Conservation (phyloP, 2,888 invertebrate genomes). For the Sminthurides aquaticus region DNA sequence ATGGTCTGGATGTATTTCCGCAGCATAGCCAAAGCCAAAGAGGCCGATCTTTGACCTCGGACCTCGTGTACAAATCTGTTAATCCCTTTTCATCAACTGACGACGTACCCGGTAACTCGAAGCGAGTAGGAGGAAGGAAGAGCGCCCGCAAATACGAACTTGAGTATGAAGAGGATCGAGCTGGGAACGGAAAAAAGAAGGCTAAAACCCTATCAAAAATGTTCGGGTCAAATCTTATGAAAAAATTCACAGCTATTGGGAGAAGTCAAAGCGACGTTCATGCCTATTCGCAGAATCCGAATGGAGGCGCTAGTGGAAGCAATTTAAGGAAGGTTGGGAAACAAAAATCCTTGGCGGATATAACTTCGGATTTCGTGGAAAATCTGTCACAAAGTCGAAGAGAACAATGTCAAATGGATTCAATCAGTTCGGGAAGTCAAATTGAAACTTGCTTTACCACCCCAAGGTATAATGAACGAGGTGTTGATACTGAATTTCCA, state of each 20-base stretch:
- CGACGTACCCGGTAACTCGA: background rate
- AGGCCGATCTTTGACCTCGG: conserved; percentile 24
- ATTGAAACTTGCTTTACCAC: conserved; percentile 10
- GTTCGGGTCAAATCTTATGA: conserved; percentile 31
- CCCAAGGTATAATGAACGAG: background rate
- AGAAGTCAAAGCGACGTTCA: conserved; percentile 27
- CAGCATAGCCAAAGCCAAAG: background rate
- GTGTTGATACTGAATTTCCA: conserved; percentile 1
- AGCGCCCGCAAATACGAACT: background rate
- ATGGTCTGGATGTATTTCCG: conserved; percentile 4
- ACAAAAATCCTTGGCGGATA: conserved; percentile 21
- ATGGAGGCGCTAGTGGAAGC: background rate
- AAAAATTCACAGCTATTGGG: conserved; percentile 24
- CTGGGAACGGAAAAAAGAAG: conserved; percentile 11
- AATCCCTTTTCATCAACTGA: conserved; percentile 27
- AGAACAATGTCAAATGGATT: conserved; percentile 17
- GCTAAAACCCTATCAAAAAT: conserved; percentile 32
- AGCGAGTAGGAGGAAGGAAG: background rate
- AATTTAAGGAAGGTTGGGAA: conserved; percentile 21
- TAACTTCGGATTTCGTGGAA: conserved; percentile 37
- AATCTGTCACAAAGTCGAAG: conserved; percentile 32
- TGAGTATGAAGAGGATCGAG: background rate
- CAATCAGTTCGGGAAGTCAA: background rate
- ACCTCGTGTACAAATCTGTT: conserved; percentile 29
- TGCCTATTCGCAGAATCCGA: background rate